Percentiles rank a stretch among this genome's conserved stretches.
Conservation (phyloP, 2,888 invertebrate species). For the Rhingia rostrata region DNA sequence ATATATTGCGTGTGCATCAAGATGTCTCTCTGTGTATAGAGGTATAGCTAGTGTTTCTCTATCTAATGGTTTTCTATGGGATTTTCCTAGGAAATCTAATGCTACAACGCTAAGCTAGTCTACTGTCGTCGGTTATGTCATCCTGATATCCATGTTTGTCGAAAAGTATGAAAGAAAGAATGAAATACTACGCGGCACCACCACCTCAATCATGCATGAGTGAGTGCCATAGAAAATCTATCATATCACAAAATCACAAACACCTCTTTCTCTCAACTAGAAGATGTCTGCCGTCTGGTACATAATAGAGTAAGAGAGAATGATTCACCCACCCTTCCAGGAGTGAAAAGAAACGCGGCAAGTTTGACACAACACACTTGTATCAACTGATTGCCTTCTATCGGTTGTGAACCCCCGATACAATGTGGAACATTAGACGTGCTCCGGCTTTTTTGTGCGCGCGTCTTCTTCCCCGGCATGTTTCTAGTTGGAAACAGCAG, state of each 20-base stretch:
- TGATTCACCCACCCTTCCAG: slow-evolving; percentile 30
- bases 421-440: slow-evolving; percentile 82
- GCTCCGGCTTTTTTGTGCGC: slow-evolving; percentile 79
- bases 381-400: slow-evolving; percentile 19
- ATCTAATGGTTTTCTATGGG: slow-evolving; percentile 79
- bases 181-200: slow-evolving; percentile 75
- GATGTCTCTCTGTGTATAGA: neutral
- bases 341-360: slow-evolving; percentile 25
- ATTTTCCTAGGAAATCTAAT: slow-evolving; percentile 81
- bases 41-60: slow-evolving; percentile 14
- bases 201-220: slow-evolving; percentile 9
- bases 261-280: slow-evolving; percentile 1
- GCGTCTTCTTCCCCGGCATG: slow-evolving; percentile 66
- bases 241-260: neutral
- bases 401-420: slow-evolving; percentile 79
- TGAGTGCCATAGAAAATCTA: slow-evolving; percentile 10
- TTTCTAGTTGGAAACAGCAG: neutral
- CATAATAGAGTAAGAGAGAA: slow-evolving; percentile 73
- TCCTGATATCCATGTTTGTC: slow-evolving; percentile 83
- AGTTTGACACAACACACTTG: slow-evolving; percentile 19
- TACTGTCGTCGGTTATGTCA: slow-evolving; percentile 79
- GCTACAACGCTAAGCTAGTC: slow-evolving; percentile 21
- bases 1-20: too few relatives aligned
- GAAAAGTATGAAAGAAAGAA: slow-evolving; percentile 81
- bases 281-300: slow-evolving; percentile 11